phyloP scores from a whole-genome alignment of 2,113 vertebrate species.

The Petaurus breviceps region DNA sequence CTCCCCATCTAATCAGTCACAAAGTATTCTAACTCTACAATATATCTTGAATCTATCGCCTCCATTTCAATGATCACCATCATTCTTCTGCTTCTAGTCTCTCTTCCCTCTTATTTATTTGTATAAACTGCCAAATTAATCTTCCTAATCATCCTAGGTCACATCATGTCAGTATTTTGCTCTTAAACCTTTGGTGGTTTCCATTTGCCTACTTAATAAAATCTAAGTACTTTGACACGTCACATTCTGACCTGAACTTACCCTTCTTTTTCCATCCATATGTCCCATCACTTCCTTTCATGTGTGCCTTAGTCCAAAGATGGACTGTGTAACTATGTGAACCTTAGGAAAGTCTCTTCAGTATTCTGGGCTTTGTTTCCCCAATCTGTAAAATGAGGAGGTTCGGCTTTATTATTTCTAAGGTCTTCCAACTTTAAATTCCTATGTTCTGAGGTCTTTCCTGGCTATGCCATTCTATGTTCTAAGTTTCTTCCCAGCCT shows the following conservation, averaged over 20 bases:
- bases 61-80: not conserved
- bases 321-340: not conserved
- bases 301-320: not conserved
- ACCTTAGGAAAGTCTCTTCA: not conserved
- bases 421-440: not conserved
- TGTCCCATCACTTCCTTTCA: not conserved
- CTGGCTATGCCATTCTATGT: not conserved
- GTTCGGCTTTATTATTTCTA: not conserved
- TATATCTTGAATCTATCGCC: not conserved
- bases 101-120: not conserved
- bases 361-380: not conserved
- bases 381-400: not conserved
- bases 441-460: not conserved
- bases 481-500: not conserved
- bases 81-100: not conserved
- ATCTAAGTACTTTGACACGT: not conserved
- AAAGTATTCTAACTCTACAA: not conserved
- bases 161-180: not conserved
- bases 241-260: not conserved
- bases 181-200: not conserved
- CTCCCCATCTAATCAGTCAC: not conserved
- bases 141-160: not conserved
- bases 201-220: not conserved
- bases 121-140: not conserved
- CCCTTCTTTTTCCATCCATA: not conserved